phyloP scores from a whole-genome alignment of 2,797 vertebrate species.

The Falco peregrinus region DNA sequence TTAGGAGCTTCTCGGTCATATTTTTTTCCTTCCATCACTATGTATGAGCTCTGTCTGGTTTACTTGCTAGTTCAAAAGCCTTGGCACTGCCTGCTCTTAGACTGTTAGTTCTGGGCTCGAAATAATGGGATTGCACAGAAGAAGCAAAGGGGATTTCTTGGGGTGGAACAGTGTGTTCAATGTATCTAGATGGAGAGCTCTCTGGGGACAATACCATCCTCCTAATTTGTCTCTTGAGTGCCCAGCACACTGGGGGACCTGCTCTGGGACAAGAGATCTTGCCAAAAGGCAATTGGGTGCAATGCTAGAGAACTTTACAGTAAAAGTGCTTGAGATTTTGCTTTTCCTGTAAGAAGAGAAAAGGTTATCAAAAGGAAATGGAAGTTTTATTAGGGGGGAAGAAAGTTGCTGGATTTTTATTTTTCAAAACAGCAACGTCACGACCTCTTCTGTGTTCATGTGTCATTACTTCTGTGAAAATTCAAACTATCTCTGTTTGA shows the following conservation, averaged over 20 bases:
- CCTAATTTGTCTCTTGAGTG: not conserved
- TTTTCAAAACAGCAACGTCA: not conserved
- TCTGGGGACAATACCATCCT: not conserved
- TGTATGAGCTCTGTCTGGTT: not conserved
- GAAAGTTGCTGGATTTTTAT: not conserved
- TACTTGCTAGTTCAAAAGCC: not conserved
- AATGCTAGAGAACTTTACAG: not conserved
- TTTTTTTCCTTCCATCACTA: not conserved
- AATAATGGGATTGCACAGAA: not conserved
- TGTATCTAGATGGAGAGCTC: not conserved
- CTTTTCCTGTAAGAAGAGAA: not conserved
- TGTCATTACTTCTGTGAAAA: constrained; percentile 58
- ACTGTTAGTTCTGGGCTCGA: not conserved
- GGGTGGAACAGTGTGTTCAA: not conserved
- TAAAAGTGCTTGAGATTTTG: not conserved
- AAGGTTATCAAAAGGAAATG: not conserved
- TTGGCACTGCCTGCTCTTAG: not conserved
- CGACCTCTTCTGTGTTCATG: constrained; percentile 23
- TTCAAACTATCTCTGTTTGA: constrained; percentile 37
- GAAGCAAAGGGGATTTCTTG: not conserved
- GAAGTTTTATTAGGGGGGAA: not conserved
- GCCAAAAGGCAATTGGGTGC: not conserved
- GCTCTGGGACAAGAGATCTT: not conserved
- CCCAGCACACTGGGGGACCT: not conserved
- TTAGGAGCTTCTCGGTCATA: not conserved